phyloP scores from a whole-genome alignment of 2,797 vertebrate species.

The Pteronotus mesoamericanus region DNA sequence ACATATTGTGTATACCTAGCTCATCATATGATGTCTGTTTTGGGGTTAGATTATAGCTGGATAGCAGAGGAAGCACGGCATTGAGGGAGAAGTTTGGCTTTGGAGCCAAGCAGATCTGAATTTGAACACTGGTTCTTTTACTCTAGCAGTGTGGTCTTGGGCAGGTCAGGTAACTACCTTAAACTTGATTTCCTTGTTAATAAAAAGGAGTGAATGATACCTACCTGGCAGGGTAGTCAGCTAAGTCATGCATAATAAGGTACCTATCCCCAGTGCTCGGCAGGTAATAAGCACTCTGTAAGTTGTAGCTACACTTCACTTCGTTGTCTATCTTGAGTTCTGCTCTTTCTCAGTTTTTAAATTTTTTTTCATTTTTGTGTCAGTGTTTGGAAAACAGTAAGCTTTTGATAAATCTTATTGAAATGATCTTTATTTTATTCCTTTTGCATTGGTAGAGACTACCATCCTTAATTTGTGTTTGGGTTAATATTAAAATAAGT shows the following conservation, averaged over 20 bases:
- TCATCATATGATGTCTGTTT: background rate
- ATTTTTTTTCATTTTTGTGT: conserved; percentile 1
- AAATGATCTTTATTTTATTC: conserved; percentile 34
- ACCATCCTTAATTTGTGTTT: background rate
- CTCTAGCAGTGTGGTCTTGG: conserved; percentile 2
- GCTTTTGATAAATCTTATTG: conserved; percentile 9
- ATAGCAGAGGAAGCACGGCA: background rate
- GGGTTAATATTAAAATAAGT: conserved; percentile 34
- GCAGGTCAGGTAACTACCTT: background rate
- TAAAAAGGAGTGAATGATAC: background rate
- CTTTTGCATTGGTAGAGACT: background rate
- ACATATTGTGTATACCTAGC: background rate
- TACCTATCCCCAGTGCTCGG: background rate
- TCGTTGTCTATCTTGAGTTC: background rate
- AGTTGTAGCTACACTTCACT: background rate
- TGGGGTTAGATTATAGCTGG: background rate
- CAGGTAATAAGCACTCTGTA: background rate
- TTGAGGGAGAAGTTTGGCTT: conserved; percentile 19
- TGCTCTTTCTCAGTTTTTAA: background rate
- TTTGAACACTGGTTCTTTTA: conserved; percentile 31
- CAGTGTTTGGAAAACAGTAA: conserved; percentile 3
- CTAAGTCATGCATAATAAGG: background rate
- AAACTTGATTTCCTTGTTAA: conserved; percentile 35
- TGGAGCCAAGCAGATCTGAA: background rate
- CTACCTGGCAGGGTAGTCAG: background rate